Evolutionary conservation across 2,888 invertebrate genomes (phyloP).

Genomic region (Orthosia cruda): DNA sequence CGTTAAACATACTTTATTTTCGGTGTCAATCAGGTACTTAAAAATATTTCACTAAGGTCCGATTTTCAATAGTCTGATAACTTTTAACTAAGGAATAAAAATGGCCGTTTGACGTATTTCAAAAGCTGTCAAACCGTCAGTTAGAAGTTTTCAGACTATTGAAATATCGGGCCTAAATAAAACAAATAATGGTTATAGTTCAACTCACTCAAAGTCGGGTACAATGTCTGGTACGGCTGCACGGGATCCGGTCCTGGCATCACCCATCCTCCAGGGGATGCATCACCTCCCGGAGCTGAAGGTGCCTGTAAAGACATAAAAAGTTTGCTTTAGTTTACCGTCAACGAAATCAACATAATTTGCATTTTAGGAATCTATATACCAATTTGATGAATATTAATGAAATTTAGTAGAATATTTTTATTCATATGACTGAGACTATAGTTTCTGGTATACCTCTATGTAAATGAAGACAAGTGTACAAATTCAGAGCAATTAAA

Average conservation of each 20-base stretch:
- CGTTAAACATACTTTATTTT: too few relatives aligned
- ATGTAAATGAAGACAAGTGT: too few relatives aligned
- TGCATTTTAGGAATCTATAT: not conserved
- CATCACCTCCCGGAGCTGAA: conserved; percentile 74
- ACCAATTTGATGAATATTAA: not conserved
- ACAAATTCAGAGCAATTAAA: too few relatives aligned
- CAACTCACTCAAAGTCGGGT: conserved; percentile 87
- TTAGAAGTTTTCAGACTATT: too few relatives aligned
- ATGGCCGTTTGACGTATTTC: too few relatives aligned
- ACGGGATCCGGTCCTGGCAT: conserved; percentile 79
- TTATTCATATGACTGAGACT: too few relatives aligned
- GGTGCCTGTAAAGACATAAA: conserved; percentile 70
- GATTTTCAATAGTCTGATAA: too few relatives aligned
- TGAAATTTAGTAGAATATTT: not conserved
- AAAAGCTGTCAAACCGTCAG: too few relatives aligned
- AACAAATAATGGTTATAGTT: not conserved
- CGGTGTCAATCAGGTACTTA: too few relatives aligned
- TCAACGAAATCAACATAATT: not conserved
- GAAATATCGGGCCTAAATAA: not conserved
- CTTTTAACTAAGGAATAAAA: too few relatives aligned
- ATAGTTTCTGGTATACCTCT: too few relatives aligned
- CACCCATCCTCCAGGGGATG: conserved; percentile 83
- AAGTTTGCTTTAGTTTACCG: not conserved
- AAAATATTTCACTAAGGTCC: not conserved
- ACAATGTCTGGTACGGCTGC: conserved; percentile 83